A percentile compares a stretch with the other conserved stretches of the same genome.
These are phyloP conservation scores for Drosophila ezoana DNA, from an alignment of 2,888 invertebrate genomes.

Conservation along the genomic window DNA sequence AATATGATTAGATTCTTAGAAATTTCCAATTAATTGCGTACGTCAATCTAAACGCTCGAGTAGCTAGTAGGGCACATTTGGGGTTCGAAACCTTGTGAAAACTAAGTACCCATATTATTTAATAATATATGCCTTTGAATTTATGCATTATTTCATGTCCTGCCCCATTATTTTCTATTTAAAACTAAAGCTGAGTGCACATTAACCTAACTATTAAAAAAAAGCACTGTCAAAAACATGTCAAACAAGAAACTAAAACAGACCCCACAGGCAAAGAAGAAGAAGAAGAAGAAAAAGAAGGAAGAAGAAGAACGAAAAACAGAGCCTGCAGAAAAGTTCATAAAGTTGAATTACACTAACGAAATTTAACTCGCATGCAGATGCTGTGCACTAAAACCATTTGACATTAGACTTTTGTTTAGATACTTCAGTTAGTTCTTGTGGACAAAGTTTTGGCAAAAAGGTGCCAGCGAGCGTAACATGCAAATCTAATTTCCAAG, in stretches of 20 bases:
- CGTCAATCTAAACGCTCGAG: too few relatives aligned
- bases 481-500: constrained; percentile 73
- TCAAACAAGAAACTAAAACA: constrained; percentile 23
- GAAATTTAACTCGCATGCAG: constrained; percentile 52
- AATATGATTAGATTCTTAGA: too few relatives aligned
- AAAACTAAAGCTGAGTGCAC: neutral
- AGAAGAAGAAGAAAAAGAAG: neutral
- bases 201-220: neutral
- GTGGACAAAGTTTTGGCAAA: constrained; percentile 52
- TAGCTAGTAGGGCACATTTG: too few relatives aligned
- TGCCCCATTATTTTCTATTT: constrained; percentile 1
- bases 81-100: too few relatives aligned
- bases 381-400: constrained; percentile 55
- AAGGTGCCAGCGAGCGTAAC: constrained; percentile 60
- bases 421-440: constrained; percentile 40
- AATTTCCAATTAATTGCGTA: too few relatives aligned
- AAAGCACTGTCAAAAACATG: constrained; percentile 30
- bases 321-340: constrained; percentile 50
- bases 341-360: constrained; percentile 65
- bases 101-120: too few relatives aligned
- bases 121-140: too few relatives aligned
- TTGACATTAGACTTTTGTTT: constrained; percentile 73
- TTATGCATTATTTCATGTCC: neutral
- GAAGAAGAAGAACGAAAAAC: neutral
- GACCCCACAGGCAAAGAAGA: neutral